Conservation (phyloP, 2,888 invertebrate genomes). For the Spisula subtruncata region DNA sequence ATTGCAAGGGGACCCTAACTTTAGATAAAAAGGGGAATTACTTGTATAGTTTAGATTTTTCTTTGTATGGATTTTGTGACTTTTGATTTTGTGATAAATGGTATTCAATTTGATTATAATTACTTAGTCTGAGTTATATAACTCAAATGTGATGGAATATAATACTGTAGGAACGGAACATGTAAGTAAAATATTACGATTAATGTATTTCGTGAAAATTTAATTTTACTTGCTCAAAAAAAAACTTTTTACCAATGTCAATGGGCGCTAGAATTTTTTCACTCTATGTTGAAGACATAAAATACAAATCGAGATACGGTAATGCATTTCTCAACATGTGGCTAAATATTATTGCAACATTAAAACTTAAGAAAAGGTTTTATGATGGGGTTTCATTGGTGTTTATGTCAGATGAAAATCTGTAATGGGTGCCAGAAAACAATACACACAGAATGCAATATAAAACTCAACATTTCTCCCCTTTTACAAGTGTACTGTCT, state of each 20-base stretch:
- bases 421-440: neutral
- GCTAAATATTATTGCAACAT: slow-evolving; percentile 15
- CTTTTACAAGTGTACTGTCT: neutral
- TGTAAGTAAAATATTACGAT: neutral
- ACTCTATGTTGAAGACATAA: neutral
- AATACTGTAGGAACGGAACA: neutral
- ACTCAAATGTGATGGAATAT: neutral
- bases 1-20: neutral
- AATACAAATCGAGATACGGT: neutral
- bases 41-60: neutral
- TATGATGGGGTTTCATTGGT: neutral
- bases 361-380: slow-evolving; percentile 12
- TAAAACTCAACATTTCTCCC: neutral
- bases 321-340: slow-evolving; percentile 23
- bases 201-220: neutral
- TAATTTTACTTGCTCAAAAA: neutral
- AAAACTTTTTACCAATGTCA: neutral
- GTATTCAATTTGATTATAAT: slow-evolving; percentile 8
- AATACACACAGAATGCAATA: neutral
- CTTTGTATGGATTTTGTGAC: slow-evolving; percentile 5
- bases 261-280: neutral
- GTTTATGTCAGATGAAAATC: slow-evolving; percentile 5
- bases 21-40: neutral
- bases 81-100: neutral
- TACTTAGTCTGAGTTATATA: neutral